Percentiles rank a stretch among this genome's conserved stretches.
Conservation (phyloP, 2,797 vertebrate species). For the Tolypeutes matacus region DNA sequence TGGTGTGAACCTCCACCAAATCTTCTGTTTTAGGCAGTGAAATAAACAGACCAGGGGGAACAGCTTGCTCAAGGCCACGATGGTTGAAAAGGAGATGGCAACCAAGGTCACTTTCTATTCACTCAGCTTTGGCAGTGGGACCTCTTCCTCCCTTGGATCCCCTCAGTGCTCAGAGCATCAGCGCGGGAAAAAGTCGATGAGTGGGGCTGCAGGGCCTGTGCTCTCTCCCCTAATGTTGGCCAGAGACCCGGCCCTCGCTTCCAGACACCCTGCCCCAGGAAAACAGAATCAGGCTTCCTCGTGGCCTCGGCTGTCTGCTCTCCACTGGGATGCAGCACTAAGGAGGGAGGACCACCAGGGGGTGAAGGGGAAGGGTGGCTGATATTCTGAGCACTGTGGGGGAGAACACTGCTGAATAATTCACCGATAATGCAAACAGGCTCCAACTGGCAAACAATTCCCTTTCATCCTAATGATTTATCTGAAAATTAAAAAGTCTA, state of each 20-base stretch:
- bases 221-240: neutral
- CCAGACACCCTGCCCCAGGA: neutral
- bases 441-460: conserved; percentile 76
- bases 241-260: neutral
- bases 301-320: neutral
- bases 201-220: neutral
- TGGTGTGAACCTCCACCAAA: neutral
- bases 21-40: neutral
- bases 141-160: neutral
- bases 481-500: conserved; percentile 83
- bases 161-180: neutral
- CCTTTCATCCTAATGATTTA: conserved; percentile 75
- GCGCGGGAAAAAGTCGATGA: neutral
- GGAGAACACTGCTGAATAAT: conserved; percentile 68
- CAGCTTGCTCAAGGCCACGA: neutral
- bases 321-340: neutral
- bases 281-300: neutral
- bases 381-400: neutral
- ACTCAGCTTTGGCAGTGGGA: neutral
- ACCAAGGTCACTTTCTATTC: neutral
- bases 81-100: neutral
- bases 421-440: conserved; percentile 72
- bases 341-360: neutral
- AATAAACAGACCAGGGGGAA: neutral
- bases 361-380: neutral